Evolutionary conservation across 2,888 invertebrate genomes (phyloP).

Genomic region (Erpobdella octoculata): DNA sequence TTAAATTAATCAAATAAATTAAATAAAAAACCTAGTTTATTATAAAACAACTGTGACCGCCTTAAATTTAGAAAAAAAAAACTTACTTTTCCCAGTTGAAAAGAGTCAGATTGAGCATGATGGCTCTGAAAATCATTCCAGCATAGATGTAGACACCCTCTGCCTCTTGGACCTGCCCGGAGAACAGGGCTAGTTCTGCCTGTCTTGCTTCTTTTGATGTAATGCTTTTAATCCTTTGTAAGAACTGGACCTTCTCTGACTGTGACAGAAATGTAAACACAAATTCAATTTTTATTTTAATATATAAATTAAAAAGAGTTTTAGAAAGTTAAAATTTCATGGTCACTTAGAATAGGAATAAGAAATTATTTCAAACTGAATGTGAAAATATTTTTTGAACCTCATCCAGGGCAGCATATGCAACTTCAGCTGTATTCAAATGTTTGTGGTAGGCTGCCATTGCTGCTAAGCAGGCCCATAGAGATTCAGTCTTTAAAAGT

Average conservation of each 20-base stretch:
- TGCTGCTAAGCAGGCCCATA: constrained; percentile 91
- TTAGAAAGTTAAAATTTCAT: no score
- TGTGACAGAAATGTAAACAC: constrained; percentile 35
- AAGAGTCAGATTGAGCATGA: constrained; percentile 64
- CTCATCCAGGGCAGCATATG: constrained; percentile 81
- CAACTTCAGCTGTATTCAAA: constrained; percentile 81
- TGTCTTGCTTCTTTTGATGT: constrained; percentile 55
- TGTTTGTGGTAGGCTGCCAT: constrained; percentile 79
- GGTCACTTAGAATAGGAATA: no score
- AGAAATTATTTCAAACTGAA: background rate
- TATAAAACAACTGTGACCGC: no score
- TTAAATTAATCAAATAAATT: background rate
- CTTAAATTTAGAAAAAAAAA: constrained; percentile 35
- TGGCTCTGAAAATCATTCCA: constrained; percentile 63
- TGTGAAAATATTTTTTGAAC: no score
- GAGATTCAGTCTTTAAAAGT: constrained; percentile 45
- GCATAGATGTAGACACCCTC: constrained; percentile 64
- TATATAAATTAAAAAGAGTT: no score
- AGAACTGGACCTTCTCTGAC: constrained; percentile 55
- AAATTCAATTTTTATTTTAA: background rate
- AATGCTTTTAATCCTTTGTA: constrained; percentile 51
- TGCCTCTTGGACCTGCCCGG: constrained; percentile 64
- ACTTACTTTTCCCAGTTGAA: constrained; percentile 73
- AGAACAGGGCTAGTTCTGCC: constrained; percentile 64
- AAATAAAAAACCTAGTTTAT: background rate